phyloP scores from a whole-genome alignment of 1,140 invertebrate species.

The Lepidurus arcticus region DNA sequence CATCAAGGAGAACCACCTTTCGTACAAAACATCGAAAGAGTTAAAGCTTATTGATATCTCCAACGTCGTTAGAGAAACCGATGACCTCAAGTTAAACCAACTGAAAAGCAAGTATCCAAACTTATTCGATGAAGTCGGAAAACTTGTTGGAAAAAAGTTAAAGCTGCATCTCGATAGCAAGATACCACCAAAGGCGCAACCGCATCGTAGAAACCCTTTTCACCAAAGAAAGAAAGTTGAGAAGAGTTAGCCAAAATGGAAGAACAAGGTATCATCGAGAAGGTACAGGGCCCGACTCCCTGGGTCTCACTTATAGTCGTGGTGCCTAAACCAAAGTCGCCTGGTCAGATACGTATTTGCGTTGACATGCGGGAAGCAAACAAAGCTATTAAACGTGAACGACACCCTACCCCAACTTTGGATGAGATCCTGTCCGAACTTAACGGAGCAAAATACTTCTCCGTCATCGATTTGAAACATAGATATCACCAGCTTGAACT shows the following conservation, averaged over 20 bases:
- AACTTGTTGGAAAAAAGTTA: not conserved
- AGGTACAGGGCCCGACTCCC: constrained; percentile 37
- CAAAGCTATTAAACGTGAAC: constrained; percentile 37
- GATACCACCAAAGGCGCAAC: not conserved
- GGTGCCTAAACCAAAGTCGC: constrained; percentile 39
- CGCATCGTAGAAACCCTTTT: constrained; percentile 27
- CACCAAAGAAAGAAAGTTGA: constrained; percentile 6
- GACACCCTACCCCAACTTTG: constrained; percentile 39
- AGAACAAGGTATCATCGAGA: constrained; percentile 38
- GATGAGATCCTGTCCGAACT: constrained; percentile 39
- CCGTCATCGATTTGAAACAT: constrained; percentile 35
- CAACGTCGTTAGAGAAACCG: not conserved
- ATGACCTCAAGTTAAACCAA: not conserved
- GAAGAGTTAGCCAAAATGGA: constrained; percentile 16
- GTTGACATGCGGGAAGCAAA: constrained; percentile 40
- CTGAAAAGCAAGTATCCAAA: not conserved
- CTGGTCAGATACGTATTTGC: constrained; percentile 38
- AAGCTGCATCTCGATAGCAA: constrained; percentile 22
- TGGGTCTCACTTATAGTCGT: constrained; percentile 41
- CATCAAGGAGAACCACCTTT: no score
- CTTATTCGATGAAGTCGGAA: constrained; percentile 18
- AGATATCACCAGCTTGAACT: constrained; percentile 38
- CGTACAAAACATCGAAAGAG: no score
- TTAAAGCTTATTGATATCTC: not conserved
- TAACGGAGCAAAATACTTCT: constrained; percentile 39